Conservation (phyloP, 2,888 invertebrate species). For the Palloptera scutellata region DNA sequence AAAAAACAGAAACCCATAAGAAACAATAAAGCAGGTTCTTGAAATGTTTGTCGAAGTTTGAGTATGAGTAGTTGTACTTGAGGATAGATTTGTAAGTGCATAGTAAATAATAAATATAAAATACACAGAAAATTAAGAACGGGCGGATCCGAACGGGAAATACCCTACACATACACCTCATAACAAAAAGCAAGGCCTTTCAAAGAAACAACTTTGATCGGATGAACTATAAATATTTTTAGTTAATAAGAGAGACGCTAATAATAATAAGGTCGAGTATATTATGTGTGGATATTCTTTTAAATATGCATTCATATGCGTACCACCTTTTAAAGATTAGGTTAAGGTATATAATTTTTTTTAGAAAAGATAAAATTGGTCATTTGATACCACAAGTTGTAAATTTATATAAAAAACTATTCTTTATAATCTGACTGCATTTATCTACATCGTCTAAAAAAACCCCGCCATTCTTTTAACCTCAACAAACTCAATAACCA, state of each 20-base stretch:
- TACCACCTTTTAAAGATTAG: too few relatives aligned
- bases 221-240: not conserved
- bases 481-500: too few relatives aligned
- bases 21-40: conserved; percentile 31
- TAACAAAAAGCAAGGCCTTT: conserved; percentile 14
- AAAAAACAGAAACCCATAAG: conserved; percentile 8
- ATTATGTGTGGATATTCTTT: not conserved
- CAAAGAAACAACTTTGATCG: not conserved
- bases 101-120: not conserved
- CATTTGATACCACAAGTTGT: too few relatives aligned
- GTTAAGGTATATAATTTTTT: too few relatives aligned
- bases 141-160: not conserved
- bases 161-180: not conserved
- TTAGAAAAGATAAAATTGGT: too few relatives aligned
- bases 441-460: too few relatives aligned
- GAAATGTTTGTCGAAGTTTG: not conserved
- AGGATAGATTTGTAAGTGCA: too few relatives aligned
- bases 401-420: too few relatives aligned
- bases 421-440: too few relatives aligned
- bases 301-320: too few relatives aligned
- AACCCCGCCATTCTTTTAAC: too few relatives aligned
- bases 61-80: too few relatives aligned
- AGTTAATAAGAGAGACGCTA: not conserved
- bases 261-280: not conserved
- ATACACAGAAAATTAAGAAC: not conserved